Evolutionary conservation across 1,140 invertebrate species (phyloP).

Genomic region (Trachymyrmex cornetzi): DNA sequence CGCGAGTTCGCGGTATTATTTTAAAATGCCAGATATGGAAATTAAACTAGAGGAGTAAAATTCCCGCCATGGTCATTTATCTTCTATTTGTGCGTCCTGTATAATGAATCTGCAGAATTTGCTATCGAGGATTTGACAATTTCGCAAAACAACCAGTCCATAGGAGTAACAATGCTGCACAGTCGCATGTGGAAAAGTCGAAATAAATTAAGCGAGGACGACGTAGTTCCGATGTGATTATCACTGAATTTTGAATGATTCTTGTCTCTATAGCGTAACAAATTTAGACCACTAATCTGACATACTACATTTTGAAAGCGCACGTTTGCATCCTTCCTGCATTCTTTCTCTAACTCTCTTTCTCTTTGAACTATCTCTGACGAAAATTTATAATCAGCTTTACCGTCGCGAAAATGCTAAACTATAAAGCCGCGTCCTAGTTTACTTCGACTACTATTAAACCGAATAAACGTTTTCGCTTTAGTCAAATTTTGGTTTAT

Average conservation of each 20-base stretch:
- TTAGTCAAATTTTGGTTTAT: constrained; percentile 31
- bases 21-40: not conserved
- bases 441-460: constrained; percentile 45
- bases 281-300: constrained; percentile 34
- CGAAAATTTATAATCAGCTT: constrained; percentile 43
- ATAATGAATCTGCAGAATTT: constrained; percentile 7
- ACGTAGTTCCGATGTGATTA: constrained; percentile 19
- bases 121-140: constrained; percentile 14
- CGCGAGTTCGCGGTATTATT: not conserved
- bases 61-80: not conserved
- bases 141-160: constrained; percentile 27
- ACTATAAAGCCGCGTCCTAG: constrained; percentile 21
- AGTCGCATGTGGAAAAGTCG: constrained; percentile 12
- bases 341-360: not conserved
- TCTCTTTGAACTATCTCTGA: not conserved
- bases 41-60: constrained; percentile 14
- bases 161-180: not conserved
- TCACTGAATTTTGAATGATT: constrained; percentile 36
- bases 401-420: constrained; percentile 35
- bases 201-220: constrained; percentile 61
- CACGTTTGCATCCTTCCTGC: not conserved
- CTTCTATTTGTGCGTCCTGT: not conserved
- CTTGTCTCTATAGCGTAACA: not conserved
- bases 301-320: not conserved
- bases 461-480: constrained; percentile 33